Evolutionary conservation across 2,113 vertebrate genomes (phyloP).

Genomic region (Smithornis capensis): DNA sequence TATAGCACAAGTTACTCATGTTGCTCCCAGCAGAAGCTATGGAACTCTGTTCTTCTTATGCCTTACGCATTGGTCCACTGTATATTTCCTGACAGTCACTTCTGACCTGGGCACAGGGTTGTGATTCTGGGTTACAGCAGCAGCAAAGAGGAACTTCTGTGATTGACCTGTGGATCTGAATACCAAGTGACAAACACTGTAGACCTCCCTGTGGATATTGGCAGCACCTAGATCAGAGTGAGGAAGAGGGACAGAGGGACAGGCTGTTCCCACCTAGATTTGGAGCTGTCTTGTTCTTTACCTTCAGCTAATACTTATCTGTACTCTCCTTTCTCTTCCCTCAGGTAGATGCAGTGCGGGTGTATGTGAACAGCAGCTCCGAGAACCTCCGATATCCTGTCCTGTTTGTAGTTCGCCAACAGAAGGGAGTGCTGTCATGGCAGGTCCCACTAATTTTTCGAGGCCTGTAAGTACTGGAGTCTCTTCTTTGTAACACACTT

Average conservation of each 20-base stretch:
- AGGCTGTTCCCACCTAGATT: neutral
- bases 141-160: neutral
- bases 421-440: slow-evolving; percentile 81
- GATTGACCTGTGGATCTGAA: neutral
- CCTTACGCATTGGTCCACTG: neutral
- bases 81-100: neutral
- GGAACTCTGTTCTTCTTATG: neutral
- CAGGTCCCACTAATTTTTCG: slow-evolving; percentile 81
- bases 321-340: neutral
- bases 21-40: neutral
- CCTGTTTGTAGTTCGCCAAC: slow-evolving; percentile 81
- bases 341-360: slow-evolving; percentile 76
- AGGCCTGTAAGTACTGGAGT: slow-evolving; percentile 76
- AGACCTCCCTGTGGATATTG: neutral
- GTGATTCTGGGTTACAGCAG: neutral
- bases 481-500: neutral
- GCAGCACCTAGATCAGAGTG: neutral
- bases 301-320: neutral
- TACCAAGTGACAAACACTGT: neutral
- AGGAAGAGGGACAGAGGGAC: neutral
- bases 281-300: neutral
- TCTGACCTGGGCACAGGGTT: neutral
- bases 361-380: slow-evolving; percentile 74
- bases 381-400: slow-evolving; percentile 77
- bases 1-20: neutral